Evolutionary conservation across 2,113 vertebrate species (phyloP).

Genomic region (Monopterus albus): DNA sequence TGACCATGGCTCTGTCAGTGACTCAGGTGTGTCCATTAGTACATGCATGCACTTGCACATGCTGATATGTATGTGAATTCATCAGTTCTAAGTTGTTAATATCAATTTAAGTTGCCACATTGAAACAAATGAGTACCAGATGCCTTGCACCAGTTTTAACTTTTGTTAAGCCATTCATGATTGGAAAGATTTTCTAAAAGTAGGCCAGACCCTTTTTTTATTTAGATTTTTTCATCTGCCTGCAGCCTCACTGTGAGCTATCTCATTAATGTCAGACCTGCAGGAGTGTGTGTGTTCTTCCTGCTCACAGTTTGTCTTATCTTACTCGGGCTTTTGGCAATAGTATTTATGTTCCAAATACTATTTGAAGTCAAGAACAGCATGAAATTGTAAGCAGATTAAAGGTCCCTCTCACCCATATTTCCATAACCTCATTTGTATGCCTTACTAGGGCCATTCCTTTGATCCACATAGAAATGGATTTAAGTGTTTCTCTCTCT

Average conservation of each 20-base stretch:
- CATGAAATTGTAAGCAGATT: conserved; percentile 75
- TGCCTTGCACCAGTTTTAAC: background rate
- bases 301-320: conserved; percentile 59
- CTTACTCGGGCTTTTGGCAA: conserved; percentile 52
- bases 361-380: conserved; percentile 70
- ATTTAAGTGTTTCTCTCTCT: conserved; percentile 39
- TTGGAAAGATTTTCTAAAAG: conserved; percentile 14
- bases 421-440: conserved; percentile 75
- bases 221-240: conserved; percentile 20
- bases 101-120: too few relatives aligned
- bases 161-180: conserved; percentile 9
- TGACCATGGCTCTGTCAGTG: conserved; percentile 89
- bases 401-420: conserved; percentile 64
- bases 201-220: conserved; percentile 29
- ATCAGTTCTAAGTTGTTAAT: background rate
- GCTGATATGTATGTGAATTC: background rate
- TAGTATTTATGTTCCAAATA: conserved; percentile 46
- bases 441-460: conserved; percentile 57
- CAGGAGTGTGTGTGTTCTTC: conserved; percentile 48
- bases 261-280: conserved; percentile 49
- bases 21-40: conserved; percentile 85
- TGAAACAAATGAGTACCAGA: background rate
- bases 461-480: conserved; percentile 74
- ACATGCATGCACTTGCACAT: background rate
- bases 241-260: conserved; percentile 25